Conservation (phyloP, 2,888 invertebrate genomes). For the Epinotia brunnichana region DNA sequence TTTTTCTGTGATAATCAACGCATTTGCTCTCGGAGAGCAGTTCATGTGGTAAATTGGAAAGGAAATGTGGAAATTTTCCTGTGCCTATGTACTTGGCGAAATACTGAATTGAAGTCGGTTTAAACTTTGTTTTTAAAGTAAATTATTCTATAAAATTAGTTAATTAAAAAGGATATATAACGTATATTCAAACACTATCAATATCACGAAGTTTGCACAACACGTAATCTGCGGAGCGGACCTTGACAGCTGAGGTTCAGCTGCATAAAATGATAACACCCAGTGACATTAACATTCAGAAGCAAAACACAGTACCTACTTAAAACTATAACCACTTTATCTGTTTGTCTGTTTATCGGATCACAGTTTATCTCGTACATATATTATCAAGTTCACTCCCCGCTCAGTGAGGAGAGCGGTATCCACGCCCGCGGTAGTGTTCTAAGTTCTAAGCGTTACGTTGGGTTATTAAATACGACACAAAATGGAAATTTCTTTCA, state of each 20-base stretch:
- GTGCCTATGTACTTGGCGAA: too few species aligned
- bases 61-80: too few species aligned
- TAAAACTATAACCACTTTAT: slow-evolving; percentile 1
- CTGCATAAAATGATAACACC: neutral
- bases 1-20: too few species aligned
- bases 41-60: too few species aligned
- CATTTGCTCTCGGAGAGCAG: too few species aligned
- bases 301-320: slow-evolving; percentile 1
- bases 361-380: slow-evolving; percentile 17
- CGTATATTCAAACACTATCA: neutral
- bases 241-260: neutral
- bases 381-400: slow-evolving; percentile 11
- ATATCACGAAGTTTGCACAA: neutral
- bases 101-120: too few species aligned
- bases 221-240: slow-evolving; percentile 1
- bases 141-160: too few species aligned
- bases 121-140: too few species aligned
- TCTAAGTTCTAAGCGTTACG: slow-evolving; percentile 17
- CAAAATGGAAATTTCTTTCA: slow-evolving; percentile 51
- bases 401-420: slow-evolving; percentile 18
- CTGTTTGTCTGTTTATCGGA: slow-evolving; percentile 6
- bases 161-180: neutral
- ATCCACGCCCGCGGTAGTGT: slow-evolving; percentile 22
- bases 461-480: neutral
- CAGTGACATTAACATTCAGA: slow-evolving; percentile 2